Percentiles rank a stretch among this genome's conserved stretches.
These are phyloP conservation scores for Bovichtus diacanthus DNA, from an alignment of 2,797 vertebrate genomes.

Conservation along the genomic window DNA sequence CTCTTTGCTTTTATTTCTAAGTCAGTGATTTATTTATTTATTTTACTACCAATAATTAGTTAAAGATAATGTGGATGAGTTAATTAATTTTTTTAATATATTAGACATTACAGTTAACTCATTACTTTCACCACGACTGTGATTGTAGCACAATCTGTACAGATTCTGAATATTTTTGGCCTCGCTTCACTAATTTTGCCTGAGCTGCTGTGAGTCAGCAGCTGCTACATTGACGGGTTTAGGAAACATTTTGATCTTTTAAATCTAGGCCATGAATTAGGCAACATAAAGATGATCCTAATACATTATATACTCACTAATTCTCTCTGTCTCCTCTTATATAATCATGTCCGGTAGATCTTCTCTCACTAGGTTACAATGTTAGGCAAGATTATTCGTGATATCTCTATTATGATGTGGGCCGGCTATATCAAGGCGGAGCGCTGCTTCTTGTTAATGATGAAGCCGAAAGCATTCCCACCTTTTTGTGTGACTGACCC, in stretches of 20 bases:
- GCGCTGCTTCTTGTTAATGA: not conserved
- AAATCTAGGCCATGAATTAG: conserved; percentile 6
- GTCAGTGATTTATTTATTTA: no score
- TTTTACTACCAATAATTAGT: no score
- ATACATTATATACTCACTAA: not conserved
- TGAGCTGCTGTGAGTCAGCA: conserved; percentile 36
- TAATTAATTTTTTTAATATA: not conserved
- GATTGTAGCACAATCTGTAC: conserved; percentile 13
- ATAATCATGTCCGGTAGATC: not conserved
- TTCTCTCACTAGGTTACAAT: not conserved
- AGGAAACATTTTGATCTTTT: conserved; percentile 1
- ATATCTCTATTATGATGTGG: no score
- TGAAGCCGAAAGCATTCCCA: not conserved
- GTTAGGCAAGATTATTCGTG: no score
- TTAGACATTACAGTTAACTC: not conserved
- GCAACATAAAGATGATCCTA: not conserved
- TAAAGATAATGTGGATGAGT: not conserved
- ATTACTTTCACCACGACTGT: not conserved
- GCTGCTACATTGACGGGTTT: conserved; percentile 19
- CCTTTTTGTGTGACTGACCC: not conserved
- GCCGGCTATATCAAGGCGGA: no score
- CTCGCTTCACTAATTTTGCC: conserved; percentile 23
- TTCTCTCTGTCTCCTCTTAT: not conserved
- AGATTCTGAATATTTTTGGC: conserved; percentile 8
- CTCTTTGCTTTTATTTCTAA: no score